These are phyloP conservation scores for Saguinus imperator DNA, from an alignment of 2,113 vertebrate genomes.

Conservation along the genomic window DNA sequence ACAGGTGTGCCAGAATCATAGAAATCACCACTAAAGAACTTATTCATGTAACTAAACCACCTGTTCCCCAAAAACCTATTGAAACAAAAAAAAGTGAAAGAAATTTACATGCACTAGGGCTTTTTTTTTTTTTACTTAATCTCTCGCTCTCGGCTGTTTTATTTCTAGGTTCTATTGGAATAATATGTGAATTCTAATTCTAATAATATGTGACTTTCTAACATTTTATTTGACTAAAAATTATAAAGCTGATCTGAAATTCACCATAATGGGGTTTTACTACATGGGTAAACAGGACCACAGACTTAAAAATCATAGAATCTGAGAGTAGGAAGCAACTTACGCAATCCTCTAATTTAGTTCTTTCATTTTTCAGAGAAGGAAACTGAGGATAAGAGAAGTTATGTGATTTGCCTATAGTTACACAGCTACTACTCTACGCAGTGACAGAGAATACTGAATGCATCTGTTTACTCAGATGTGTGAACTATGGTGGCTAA, in stretches of 20 bases:
- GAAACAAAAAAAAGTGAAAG: no score
- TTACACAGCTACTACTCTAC: not conserved
- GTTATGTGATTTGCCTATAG: not conserved
- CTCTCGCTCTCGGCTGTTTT: not conserved
- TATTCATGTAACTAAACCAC: no score
- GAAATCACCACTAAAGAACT: no score
- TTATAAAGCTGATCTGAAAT: not conserved
- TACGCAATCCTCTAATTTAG: not conserved
- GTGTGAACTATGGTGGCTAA: not conserved
- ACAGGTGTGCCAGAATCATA: no score
- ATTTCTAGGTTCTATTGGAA: not conserved
- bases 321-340: not conserved
- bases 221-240: slow-evolving; percentile 36
- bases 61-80: no score
- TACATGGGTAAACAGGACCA: not conserved
- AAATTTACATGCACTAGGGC: not conserved
- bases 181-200: not conserved
- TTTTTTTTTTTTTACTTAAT: slow-evolving; percentile 14
- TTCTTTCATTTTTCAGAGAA: not conserved
- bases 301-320: not conserved
- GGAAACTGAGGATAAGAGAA: not conserved
- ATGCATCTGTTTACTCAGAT: not conserved
- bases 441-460: not conserved
- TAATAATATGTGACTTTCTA: not conserved
- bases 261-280: not conserved